These are phyloP conservation scores for Holothuria glaberrima DNA, from an alignment of 35 echinoderm and acorn worm species.

Conservation along the genomic window DNA sequence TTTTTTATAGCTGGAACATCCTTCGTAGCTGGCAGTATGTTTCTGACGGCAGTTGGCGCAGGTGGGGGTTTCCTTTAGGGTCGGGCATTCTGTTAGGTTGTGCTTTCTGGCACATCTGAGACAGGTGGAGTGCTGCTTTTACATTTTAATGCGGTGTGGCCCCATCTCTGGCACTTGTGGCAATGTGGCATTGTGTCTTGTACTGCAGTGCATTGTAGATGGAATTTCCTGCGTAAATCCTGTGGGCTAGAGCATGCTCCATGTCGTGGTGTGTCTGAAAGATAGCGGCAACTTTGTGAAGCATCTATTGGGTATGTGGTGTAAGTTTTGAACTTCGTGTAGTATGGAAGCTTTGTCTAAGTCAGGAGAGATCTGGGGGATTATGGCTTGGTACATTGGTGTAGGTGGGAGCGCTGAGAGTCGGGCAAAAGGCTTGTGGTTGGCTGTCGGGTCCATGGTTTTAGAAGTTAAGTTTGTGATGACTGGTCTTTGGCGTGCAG, in stretches of 20 bases:
- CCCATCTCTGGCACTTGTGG: conserved; percentile 27
- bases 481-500: too few relatives aligned
- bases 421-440: too few relatives aligned
- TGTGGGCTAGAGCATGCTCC: not conserved
- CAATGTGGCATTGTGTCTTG: not conserved
- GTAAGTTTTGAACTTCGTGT: too few relatives aligned
- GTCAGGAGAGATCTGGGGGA: too few relatives aligned
- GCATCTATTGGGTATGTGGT: too few relatives aligned
- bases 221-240: not conserved
- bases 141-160: not conserved
- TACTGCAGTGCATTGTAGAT: not conserved
- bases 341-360: too few relatives aligned
- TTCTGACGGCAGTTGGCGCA: conserved; percentile 26
- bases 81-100: not conserved
- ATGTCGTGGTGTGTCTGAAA: not conserved
- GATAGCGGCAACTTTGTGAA: not conserved
- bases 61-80: not conserved
- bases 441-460: too few relatives aligned
- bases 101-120: conserved; percentile 16
- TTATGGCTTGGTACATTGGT: too few relatives aligned
- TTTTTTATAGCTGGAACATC: not conserved
- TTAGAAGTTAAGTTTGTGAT: too few relatives aligned
- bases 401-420: too few relatives aligned
- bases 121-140: not conserved
- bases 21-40: conserved; percentile 25